phyloP scores from a whole-genome alignment of 2,888 invertebrate species.

The Spilarctia lutea region DNA sequence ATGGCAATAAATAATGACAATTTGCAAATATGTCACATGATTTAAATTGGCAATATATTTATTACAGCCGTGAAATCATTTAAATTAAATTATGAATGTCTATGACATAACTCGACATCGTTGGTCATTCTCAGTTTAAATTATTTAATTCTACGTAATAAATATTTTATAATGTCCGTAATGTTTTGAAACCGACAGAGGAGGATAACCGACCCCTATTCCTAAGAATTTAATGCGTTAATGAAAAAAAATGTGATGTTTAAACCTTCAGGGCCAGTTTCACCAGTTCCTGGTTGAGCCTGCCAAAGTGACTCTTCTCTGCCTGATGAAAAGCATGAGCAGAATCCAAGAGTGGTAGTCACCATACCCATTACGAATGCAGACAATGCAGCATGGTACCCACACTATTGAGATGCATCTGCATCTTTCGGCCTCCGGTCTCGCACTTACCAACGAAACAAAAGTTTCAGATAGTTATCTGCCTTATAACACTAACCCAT shows the following conservation, averaged over 20 bases:
- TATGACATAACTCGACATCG: constrained; percentile 20
- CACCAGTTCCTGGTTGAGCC: too few relatives aligned
- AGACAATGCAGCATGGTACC: too few relatives aligned
- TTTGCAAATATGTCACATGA: not conserved
- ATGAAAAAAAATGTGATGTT: not conserved
- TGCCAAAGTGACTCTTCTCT: too few relatives aligned
- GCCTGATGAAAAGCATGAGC: too few relatives aligned
- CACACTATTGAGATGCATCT: too few relatives aligned
- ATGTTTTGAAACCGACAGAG: constrained; percentile 8
- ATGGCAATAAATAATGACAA: not conserved
- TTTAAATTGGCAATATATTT: not conserved
- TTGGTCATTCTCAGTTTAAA: constrained; percentile 15
- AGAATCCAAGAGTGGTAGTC: too few relatives aligned
- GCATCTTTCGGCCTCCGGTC: too few relatives aligned
- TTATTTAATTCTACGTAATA: constrained; percentile 12
- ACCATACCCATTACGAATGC: too few relatives aligned
- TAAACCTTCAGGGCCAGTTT: too few relatives aligned
- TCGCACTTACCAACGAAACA: too few relatives aligned
- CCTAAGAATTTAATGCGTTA: not conserved
- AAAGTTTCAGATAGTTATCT: not conserved
- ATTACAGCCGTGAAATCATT: constrained; percentile 10
- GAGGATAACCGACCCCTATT: not conserved
- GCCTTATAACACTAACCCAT: too few relatives aligned
- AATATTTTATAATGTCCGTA: not conserved
- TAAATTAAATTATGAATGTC: constrained; percentile 13